Evolutionary conservation across 2,113 vertebrate genomes (phyloP), one percentile per base, ranked within the genome.

Genomic region (Oreocharis arfaki): DNA sequence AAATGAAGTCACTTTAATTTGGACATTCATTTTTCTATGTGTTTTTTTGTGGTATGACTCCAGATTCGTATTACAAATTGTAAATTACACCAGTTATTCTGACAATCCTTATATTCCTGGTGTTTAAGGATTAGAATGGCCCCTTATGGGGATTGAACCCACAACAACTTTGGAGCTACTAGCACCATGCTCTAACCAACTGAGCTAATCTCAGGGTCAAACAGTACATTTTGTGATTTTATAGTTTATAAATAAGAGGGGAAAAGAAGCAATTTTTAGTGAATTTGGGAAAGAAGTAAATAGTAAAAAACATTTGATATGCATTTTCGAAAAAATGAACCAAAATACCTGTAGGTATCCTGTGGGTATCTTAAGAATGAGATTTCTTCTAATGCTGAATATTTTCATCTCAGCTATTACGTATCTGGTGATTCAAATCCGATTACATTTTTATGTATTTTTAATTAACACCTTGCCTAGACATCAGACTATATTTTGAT

Each of bases 61-160:
- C 28, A 67, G 37, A 30, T 92, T 76, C 81, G 9, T 56, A 35
- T 11, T 27, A 24, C 7, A 81, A 77, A 84, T 3, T 8, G 13
- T 32, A 74, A 79, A 69, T 76, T 46, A 35, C 6, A 65, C 15
- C 14, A 37, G 32, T 64, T 91, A 30, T 60, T 84, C 76, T 52
- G 15, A 35, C 9, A 64, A 9, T 32, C 24, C 16, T 64, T 87
- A 82, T 14, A 13, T 20, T 73, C 37, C 3, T 37, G 12, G 3
- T 52, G 3, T 35, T 82, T 22, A 56, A 84, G 24, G 21, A 65
- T 80, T 78, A 14, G 61, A 59, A 75, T 53, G n/a, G 11, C 5
- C 16, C 1, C 1, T 0, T 16, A 53, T 11, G 17, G 47, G 11
- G 24, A 41, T 19, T 7, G 21, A 68, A 60, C 6, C 10, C 46